A percentile compares a stretch with the other conserved stretches of the same genome.
phyloP scores from a whole-genome alignment of 1,140 invertebrate genomes.

The Nylanderia fulva region DNA sequence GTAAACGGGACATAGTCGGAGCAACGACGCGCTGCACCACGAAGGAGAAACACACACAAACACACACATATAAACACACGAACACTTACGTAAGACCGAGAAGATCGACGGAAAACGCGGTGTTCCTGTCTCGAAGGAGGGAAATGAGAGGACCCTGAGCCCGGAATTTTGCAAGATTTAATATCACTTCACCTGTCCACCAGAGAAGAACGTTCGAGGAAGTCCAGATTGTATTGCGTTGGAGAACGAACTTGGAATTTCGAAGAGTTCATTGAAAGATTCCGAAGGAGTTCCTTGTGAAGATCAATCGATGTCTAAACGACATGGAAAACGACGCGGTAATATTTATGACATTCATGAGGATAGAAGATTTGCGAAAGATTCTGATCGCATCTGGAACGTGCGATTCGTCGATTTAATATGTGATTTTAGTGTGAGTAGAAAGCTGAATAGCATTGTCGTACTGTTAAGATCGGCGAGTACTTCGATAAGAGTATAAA shows the following conservation, averaged over 20 bases:
- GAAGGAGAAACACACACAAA: conserved; percentile 24
- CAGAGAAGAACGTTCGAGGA: not conserved
- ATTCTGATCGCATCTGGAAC: not conserved
- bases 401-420: conserved; percentile 17
- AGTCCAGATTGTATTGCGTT: not conserved
- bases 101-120: conserved; percentile 22
- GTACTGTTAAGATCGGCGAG: conserved; percentile 25
- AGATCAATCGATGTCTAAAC: not conserved
- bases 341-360: conserved; percentile 17
- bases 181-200: not conserved
- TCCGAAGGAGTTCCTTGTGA: not conserved
- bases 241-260: not conserved
- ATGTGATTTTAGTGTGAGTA: not conserved
- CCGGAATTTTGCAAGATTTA: not conserved
- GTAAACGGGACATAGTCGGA: conserved; percentile 75
- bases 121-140: conserved; percentile 2
- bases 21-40: conserved; percentile 56
- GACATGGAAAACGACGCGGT: not conserved
- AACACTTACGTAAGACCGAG: conserved; percentile 18
- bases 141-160: not conserved
- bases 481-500: conserved; percentile 30
- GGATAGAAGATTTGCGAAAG: not conserved
- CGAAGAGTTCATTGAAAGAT: not conserved
- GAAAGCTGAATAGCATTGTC: conserved; percentile 2
- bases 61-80: not conserved